Base-by-base conservation (phyloP, 2,888 invertebrate species). In the Clanis bilineata region DNA sequence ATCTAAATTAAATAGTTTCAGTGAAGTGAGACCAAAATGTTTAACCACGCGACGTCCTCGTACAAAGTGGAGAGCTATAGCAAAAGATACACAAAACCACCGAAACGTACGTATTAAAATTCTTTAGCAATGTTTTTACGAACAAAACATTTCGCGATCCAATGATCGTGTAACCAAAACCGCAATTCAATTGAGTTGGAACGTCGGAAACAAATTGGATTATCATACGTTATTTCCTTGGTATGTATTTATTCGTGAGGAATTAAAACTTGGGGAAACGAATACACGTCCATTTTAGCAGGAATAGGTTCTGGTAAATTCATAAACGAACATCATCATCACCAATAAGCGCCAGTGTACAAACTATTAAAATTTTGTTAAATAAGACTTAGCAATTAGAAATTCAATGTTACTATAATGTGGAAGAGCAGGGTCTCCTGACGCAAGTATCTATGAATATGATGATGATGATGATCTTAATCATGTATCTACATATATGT, bases 181-280 rank as follows among this genome's bases (percentile, higher is more conserved):
- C 82, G 67, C 78, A 75, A 73, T 77, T 76, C 72, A 77, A 80
- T 80, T 77, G 77, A 74, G 62, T 66, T 60, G 62, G 61, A 66
- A 43, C 36, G 36, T 59, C 44, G 36, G 56, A 18, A 39, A 45
- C 44, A 59, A 45, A 56, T 56, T 56, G 45, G 23, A 44, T 45
- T 45, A 36, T 56, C 43, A 59, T 59, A 21, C 38, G 15, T 47
- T 57, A 21, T 44, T 57, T 32, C n/a, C 44, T 32, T 12, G 6
- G 15, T 56, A 23, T 38, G 41, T 38, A n/a, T 45, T 25, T 28
- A 18, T 18, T 28, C 18, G 51, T 4, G 51, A 28, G 51, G 18
- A 47, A 51, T 51, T 51, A 32, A 32, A 18, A 18, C 7, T 51
- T 51, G 28, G 18, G 3, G 25, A n/a, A 32, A 51, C 32, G 32